These are phyloP conservation scores for Polydrusus cervinus DNA, from an alignment of 2,888 invertebrate genomes.

Conservation along the genomic window DNA sequence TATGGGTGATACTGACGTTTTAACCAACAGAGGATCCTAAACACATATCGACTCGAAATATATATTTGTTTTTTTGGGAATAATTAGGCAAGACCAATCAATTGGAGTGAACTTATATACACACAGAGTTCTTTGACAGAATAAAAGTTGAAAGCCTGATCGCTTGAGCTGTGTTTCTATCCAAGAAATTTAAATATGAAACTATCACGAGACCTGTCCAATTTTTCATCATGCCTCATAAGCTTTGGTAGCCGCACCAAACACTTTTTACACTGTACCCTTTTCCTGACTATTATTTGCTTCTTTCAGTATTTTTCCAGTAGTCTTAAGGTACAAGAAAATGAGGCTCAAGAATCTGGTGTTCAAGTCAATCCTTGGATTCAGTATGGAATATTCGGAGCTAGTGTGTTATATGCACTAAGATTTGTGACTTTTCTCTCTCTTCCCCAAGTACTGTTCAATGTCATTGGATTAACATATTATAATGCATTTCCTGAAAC, in stretches of 20 bases:
- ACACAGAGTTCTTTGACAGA: neutral
- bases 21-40: neutral
- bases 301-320: constrained; percentile 78
- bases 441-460: constrained; percentile 91
- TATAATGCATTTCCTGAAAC: constrained; percentile 97
- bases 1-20: no score
- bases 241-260: constrained; percentile 80
- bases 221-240: constrained; percentile 38
- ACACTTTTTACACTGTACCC: constrained; percentile 86
- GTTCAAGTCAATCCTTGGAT: constrained; percentile 85
- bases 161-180: constrained; percentile 24
- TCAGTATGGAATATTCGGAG: constrained; percentile 84
- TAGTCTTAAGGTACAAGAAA: constrained; percentile 70
- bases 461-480: constrained; percentile 88
- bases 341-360: constrained; percentile 70
- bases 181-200: constrained; percentile 38
- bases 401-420: constrained; percentile 84
- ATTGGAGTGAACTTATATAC: no score
- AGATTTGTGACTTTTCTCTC: constrained; percentile 89
- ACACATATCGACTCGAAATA: no score
- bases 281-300: constrained; percentile 83
- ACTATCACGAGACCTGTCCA: constrained; percentile 37
- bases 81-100: neutral
- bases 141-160: neutral
- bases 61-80: neutral